Evolutionary conservation across 1,140 invertebrate genomes (phyloP).

Genomic region (Reticulitermes speratus): DNA sequence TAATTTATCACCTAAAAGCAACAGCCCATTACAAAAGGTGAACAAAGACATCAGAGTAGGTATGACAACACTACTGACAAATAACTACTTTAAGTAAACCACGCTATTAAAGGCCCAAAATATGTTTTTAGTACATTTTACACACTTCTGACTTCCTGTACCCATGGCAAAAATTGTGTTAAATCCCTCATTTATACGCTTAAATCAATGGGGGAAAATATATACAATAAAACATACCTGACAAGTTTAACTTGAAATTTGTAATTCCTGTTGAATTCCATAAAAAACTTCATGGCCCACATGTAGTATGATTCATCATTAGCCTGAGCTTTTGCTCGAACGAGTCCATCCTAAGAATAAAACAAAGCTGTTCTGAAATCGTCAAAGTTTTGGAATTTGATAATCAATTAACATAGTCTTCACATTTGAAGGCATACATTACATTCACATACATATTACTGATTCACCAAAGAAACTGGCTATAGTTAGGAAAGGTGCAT

Average conservation of each 20-base stretch:
- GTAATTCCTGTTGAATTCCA: conserved; percentile 91
- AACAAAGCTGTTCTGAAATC: neutral
- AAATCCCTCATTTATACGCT: too few relatives aligned
- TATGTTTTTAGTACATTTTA: neutral
- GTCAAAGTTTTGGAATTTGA: neutral
- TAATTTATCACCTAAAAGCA: neutral
- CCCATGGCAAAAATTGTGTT: too few relatives aligned
- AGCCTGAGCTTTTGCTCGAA: conserved; percentile 58
- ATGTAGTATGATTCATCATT: conserved; percentile 93
- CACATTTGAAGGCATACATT: neutral
- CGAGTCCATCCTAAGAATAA: conserved; percentile 54
- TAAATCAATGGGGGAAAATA: too few relatives aligned
- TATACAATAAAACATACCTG: conserved; percentile 58
- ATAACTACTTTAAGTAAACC: neutral
- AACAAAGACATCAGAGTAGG: neutral
- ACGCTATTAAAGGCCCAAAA: neutral
- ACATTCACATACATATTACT: neutral
- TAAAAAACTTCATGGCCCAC: conserved; percentile 93
- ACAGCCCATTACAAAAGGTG: neutral
- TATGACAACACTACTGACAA: neutral
- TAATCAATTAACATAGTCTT: neutral
- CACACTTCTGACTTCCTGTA: neutral
- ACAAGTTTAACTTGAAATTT: conserved; percentile 85
- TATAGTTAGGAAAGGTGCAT: too few relatives aligned
- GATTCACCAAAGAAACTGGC: too few relatives aligned